A percentile compares a stretch with the other conserved stretches of the same genome.
These are phyloP conservation scores for Ashinkailepas kermadecensis DNA, from an alignment of 2,888 invertebrate species.

Conservation along the genomic window DNA sequence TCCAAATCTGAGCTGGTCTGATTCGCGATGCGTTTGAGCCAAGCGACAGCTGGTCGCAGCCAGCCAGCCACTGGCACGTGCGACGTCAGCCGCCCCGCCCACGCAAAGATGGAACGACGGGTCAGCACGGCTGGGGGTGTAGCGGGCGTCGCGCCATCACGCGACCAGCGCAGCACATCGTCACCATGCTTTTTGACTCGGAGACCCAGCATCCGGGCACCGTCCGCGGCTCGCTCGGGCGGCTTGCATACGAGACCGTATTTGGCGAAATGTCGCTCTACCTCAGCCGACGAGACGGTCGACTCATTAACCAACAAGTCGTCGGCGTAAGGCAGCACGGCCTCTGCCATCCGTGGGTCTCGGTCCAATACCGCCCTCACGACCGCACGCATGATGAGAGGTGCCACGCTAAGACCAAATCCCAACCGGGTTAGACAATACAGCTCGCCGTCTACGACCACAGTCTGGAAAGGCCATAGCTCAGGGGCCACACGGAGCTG, in stretches of 20 bases:
- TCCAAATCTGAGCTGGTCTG: not conserved
- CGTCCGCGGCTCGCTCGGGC: constrained; percentile 10
- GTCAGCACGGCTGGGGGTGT: constrained; percentile 22
- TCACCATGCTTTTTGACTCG: not conserved
- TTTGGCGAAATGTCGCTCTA: constrained; percentile 12
- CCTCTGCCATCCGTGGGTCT: constrained; percentile 5
- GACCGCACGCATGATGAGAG: constrained; percentile 22
- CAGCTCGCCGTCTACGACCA: constrained; percentile 10
- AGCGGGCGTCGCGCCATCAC: not conserved
- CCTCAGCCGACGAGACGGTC: constrained; percentile 7
- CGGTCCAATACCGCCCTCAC: constrained; percentile 6
- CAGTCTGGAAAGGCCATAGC: constrained; percentile 24
- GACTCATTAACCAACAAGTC: constrained; percentile 26
- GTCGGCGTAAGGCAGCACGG: no score
- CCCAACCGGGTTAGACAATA: constrained; percentile 26
- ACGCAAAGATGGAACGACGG: not conserved
- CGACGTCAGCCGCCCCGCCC: no score
- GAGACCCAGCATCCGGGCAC: constrained; percentile 17
- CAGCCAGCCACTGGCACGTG: constrained; percentile 24
- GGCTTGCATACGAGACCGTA: constrained; percentile 21
- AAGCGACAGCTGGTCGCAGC: constrained; percentile 21
- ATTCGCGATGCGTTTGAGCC: constrained; percentile 15
- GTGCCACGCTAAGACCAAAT: constrained; percentile 23
- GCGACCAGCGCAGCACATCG: not conserved
- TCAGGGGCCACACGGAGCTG: constrained; percentile 23